Conservation (phyloP, 2,888 invertebrate genomes). For the Watsonalla cultraria region DNA sequence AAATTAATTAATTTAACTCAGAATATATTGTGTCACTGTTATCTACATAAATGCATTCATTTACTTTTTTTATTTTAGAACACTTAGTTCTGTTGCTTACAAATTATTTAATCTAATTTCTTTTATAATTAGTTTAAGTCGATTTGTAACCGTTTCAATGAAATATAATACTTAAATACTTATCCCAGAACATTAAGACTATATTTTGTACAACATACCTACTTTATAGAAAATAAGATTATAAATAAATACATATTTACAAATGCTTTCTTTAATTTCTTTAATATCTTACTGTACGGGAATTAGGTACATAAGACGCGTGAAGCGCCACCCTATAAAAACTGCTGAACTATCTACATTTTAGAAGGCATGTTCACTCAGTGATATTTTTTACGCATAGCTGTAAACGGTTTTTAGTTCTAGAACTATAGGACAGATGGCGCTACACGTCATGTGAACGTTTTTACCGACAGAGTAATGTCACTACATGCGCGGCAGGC, state of each 20-base stretch:
- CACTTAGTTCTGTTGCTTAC: no score
- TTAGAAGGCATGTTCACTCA: no score
- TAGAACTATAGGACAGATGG: slow-evolving; percentile 28
- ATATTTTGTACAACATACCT: slow-evolving; percentile 40
- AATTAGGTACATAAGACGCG: no score
- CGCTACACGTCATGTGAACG: slow-evolving; percentile 27
- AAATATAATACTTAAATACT: not conserved
- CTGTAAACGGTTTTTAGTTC: not conserved
- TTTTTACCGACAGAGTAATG: slow-evolving; percentile 44
- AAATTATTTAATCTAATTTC: no score
- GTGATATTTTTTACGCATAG: no score
- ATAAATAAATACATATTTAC: slow-evolving; percentile 24
- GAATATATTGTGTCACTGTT: no score
- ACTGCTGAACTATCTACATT: no score
- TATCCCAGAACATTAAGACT: not conserved
- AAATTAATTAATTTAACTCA: no score
- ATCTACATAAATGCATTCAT: no score
- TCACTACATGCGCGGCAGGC: slow-evolving; percentile 67
- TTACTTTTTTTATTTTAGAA: no score
- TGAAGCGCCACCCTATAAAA: no score
- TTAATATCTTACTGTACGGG: no score
- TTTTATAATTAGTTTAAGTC: not conserved
- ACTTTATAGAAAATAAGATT: slow-evolving; percentile 10
- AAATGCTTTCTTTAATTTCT: slow-evolving; percentile 4
- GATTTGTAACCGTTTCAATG: not conserved